Evolutionary conservation across 2,888 invertebrate species (phyloP).

Genomic region (Caenorhabditis sp.): DNA sequence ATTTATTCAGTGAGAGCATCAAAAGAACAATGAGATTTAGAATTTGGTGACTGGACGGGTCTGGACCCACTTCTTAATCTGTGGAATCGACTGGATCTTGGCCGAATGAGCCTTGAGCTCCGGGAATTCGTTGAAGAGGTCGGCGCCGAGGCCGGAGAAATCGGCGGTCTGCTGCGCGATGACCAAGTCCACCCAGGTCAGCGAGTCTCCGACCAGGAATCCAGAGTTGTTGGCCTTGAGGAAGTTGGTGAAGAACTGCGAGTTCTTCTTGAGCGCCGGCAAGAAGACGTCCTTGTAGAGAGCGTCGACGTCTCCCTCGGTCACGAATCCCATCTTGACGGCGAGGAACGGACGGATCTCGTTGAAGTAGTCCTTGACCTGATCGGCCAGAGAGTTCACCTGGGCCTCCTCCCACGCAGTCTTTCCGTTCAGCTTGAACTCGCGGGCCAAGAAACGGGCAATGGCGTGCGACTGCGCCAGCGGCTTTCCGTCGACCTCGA

Average conservation of each 20-base stretch:
- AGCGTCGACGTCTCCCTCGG: constrained; percentile 57
- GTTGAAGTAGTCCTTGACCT: constrained; percentile 63
- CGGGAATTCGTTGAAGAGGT: constrained; percentile 64
- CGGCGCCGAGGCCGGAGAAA: constrained; percentile 55
- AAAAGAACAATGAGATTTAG: too few relatives aligned
- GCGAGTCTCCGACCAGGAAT: constrained; percentile 64
- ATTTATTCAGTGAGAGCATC: not conserved
- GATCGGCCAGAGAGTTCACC: constrained; percentile 65
- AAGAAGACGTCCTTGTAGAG: constrained; percentile 43
- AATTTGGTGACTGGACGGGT: constrained; percentile 64
- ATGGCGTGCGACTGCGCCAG: constrained; percentile 67
- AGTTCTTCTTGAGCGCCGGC: constrained; percentile 27
- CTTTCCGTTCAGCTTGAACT: constrained; percentile 64
- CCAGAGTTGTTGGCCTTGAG: constrained; percentile 57
- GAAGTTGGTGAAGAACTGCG: constrained; percentile 18
- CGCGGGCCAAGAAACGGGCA: constrained; percentile 61
- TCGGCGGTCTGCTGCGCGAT: constrained; percentile 66
- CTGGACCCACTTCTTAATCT: constrained; percentile 70
- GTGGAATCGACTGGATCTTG: constrained; percentile 68
- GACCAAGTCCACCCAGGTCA: constrained; percentile 73
- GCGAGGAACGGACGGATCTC: constrained; percentile 56
- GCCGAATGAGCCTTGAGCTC: constrained; percentile 64
- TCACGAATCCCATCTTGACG: constrained; percentile 61
- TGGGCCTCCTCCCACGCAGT: constrained; percentile 63
- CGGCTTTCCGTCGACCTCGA: constrained; percentile 66